Evolutionary conservation across 2,113 vertebrate species (phyloP).

Genomic region (Numida meleagris): DNA sequence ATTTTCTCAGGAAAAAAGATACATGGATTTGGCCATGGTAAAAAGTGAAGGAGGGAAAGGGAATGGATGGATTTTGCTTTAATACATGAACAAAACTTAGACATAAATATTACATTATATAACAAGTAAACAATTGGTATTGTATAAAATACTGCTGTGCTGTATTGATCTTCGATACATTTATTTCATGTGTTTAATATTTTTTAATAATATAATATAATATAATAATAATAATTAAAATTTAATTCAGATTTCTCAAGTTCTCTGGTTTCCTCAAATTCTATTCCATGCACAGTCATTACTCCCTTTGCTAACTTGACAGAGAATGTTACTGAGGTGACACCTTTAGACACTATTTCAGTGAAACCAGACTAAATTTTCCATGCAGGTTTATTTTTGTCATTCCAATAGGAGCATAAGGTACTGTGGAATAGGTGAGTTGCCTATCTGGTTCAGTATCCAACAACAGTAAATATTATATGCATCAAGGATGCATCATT

Average conservation of each 20-base stretch:
- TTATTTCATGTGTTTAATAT: neutral
- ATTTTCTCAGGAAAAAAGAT: neutral
- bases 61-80: neutral
- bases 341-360: neutral
- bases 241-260: neutral
- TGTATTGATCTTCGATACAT: neutral
- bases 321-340: neutral
- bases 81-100: neutral
- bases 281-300: slow-evolving; percentile 16
- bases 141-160: neutral
- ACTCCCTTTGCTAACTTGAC: neutral
- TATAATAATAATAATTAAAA: no score
- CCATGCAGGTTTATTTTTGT: neutral
- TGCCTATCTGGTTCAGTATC: neutral
- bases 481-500: neutral
- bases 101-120: neutral
- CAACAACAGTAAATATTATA: neutral
- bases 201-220: neutral
- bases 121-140: slow-evolving; percentile 13
- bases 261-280: neutral
- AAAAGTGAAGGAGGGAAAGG: neutral
- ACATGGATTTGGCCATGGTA: neutral
- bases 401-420: neutral
- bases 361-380: neutral
- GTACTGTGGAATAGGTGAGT: neutral